Evolutionary conservation across 2,888 invertebrate genomes (phyloP).

Genomic region (Eupithecia vulgata): DNA sequence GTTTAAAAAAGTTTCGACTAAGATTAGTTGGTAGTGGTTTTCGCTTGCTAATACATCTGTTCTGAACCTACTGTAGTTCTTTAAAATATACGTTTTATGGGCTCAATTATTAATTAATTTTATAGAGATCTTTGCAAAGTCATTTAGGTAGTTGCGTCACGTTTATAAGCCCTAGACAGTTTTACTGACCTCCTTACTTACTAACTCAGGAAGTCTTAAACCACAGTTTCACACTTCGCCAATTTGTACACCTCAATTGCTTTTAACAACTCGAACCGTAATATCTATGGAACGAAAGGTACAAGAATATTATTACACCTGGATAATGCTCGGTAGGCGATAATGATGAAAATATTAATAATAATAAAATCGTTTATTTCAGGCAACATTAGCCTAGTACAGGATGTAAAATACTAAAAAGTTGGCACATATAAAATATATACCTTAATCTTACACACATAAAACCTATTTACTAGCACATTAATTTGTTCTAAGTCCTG

Average conservation of each 20-base stretch:
- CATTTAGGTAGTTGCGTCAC: slow-evolving; percentile 5
- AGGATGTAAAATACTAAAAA: too few species aligned
- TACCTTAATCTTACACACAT: too few species aligned
- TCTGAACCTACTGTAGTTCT: neutral
- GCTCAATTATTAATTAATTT: neutral
- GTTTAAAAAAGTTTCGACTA: too few species aligned
- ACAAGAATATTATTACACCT: neutral
- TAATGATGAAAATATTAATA: neutral
- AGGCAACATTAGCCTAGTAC: too few species aligned
- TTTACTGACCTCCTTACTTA: neutral
- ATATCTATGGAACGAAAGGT: neutral
- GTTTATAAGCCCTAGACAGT: slow-evolving; percentile 11
- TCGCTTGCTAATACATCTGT: neutral
- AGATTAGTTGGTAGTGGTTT: neutral
- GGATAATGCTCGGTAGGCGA: too few species aligned
- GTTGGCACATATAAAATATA: too few species aligned
- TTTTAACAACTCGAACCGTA: neutral
- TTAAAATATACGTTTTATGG: neutral
- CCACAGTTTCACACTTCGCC: slow-evolving; percentile 26
- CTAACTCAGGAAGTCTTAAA: slow-evolving; percentile 21
- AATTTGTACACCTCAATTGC: slow-evolving; percentile 18
- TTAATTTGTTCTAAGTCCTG: too few species aligned
- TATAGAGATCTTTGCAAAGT: neutral
- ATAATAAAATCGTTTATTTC: too few species aligned
- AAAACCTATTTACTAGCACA: too few species aligned